Percentiles rank a stretch among this genome's conserved stretches.
Evolutionary conservation across 2,113 vertebrate species (phyloP).

Genomic region (Micromys minutus): DNA sequence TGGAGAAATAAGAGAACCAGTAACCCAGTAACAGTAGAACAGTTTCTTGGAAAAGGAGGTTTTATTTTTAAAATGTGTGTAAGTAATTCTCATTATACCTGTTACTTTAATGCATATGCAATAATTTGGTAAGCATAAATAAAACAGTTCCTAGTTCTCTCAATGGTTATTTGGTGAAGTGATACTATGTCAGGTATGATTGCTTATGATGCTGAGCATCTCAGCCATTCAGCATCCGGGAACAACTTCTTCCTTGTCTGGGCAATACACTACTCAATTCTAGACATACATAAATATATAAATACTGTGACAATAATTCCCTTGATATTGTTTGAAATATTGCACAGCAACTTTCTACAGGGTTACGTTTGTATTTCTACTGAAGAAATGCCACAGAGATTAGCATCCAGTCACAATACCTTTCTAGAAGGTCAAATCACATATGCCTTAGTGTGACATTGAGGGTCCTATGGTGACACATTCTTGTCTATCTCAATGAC

Average conservation of each 20-base stretch:
- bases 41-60: neutral
- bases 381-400: neutral
- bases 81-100: neutral
- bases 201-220: neutral
- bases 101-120: neutral
- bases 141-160: neutral
- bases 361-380: neutral
- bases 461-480: neutral
- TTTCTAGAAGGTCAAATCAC: neutral
- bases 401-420: neutral
- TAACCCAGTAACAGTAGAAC: neutral
- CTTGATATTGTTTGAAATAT: neutral
- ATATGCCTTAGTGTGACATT: neutral
- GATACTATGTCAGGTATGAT: neutral
- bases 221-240: neutral
- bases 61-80: neutral
- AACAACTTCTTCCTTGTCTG: neutral
- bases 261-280: neutral
- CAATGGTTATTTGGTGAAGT: neutral
- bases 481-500: neutral
- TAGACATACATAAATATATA: neutral
- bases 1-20: neutral
- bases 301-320: neutral
- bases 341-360: neutral
- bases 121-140: neutral